phyloP scores from a whole-genome alignment of 2,888 invertebrate genomes.

The Chymomyza fuscimana region DNA sequence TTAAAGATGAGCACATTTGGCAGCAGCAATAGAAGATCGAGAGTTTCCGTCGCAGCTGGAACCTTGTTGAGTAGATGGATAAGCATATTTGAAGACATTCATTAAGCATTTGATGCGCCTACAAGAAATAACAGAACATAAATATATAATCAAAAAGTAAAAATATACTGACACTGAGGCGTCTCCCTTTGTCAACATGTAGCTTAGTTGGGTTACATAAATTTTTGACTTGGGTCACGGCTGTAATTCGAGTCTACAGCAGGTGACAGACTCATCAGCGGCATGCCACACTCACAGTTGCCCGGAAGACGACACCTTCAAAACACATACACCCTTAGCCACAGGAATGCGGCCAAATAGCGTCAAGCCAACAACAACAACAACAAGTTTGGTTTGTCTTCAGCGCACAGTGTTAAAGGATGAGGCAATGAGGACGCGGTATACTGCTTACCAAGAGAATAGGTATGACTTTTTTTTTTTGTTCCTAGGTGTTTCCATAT shows the following conservation, averaged over 20 bases:
- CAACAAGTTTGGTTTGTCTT: too few relatives aligned
- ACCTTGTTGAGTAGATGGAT: not conserved
- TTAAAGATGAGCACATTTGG: conserved; percentile 28
- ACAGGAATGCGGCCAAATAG: too few relatives aligned
- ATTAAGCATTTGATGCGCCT: not conserved
- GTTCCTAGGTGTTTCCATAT: too few relatives aligned
- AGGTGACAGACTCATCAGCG: conserved; percentile 4
- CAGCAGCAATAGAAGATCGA: not conserved
- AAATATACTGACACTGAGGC: not conserved
- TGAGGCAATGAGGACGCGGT: too few relatives aligned
- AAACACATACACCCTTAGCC: not conserved
- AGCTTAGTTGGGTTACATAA: not conserved
- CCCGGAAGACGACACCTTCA: not conserved
- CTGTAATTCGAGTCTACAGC: not conserved
- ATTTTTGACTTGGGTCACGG: not conserved
- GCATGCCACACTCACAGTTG: not conserved
- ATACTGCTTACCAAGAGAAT: too few relatives aligned
- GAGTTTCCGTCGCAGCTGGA: too few relatives aligned
- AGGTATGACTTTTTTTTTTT: too few relatives aligned
- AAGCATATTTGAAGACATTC: not conserved
- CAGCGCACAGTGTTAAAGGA: too few relatives aligned
- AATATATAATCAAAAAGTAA: not conserved
- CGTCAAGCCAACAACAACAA: too few relatives aligned
- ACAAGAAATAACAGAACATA: not conserved
- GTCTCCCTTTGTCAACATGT: not conserved